Evolutionary conservation across 2,888 invertebrate genomes (phyloP).

Genomic region (Drosophila nigricruria): DNA sequence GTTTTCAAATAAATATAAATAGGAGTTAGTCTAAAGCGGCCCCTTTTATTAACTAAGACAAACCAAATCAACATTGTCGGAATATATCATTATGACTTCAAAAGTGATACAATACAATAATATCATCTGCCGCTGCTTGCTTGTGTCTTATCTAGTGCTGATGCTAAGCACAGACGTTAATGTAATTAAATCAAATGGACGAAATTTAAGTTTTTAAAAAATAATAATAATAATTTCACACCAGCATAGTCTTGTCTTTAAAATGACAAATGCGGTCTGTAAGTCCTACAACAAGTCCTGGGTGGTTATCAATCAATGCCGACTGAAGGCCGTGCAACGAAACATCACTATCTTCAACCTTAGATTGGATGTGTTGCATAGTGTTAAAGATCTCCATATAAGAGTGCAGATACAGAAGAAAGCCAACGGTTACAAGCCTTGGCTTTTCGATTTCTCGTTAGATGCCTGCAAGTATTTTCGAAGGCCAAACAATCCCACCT

Average conservation of each 20-base stretch:
- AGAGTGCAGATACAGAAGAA: conserved; percentile 3
- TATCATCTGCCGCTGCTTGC: neutral
- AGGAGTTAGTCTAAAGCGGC: neutral
- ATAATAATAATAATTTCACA: neutral
- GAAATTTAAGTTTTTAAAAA: neutral
- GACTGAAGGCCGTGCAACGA: conserved; percentile 20
- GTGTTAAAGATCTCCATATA: neutral
- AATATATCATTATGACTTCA: neutral
- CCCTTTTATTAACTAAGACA: neutral
- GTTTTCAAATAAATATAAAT: neutral
- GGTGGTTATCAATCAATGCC: conserved; percentile 1
- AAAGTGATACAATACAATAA: neutral
- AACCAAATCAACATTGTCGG: neutral
- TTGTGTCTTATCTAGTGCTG: neutral
- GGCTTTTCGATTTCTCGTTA: conserved; percentile 2
- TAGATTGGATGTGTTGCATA: neutral
- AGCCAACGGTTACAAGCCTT: conserved; percentile 23
- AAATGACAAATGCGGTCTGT: conserved; percentile 28
- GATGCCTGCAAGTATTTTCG: conserved; percentile 9
- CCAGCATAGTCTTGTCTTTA: neutral
- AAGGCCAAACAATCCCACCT: neutral
- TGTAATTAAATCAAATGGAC: neutral
- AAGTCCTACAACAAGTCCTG: conserved; percentile 14
- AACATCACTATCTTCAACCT: conserved; percentile 13
- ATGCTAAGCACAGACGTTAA: neutral